Evolutionary conservation across 2,797 vertebrate species (phyloP), one percentile per base, ranked within the genome.

Genomic region (Ctenopoma kingsleyae): DNA sequence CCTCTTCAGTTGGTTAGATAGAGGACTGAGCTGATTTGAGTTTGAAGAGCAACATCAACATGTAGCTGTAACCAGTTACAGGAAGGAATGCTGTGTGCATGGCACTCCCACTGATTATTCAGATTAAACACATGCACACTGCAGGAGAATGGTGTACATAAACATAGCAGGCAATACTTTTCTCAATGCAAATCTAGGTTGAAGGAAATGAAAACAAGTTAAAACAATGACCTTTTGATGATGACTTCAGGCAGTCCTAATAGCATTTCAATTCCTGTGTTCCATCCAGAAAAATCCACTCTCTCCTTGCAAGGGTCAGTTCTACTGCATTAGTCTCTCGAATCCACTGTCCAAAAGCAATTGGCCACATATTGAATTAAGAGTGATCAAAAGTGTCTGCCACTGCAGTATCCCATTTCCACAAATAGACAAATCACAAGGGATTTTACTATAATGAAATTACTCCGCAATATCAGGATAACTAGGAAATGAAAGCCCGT

Each of bases 11-110:
- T 87, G 78, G 81, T 83, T 71, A 67, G 48, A 68, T 32, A 51
- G 65, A 67, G 27, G 25, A 54, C 51, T 7, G 32, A 72, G 23
- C 76, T 32, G 70, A 65, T 66, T 73, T 27, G 1, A 63, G 56
- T 80, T 85, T 50, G 68, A 89, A 90, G 44, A 83, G n/a, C n/a
- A n/a, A n/a, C n/a, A n/a, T 82, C 76, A 87, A 85, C 71, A 85
- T 71, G 46, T 54, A 62, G 19, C 35, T 23, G 8, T 6, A 56
- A 64, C 82, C 74, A 80, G 79, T 81, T 81, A 86, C 44, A 79
- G 47, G 46, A 59, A 88, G 65, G 82, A 84, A 79, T 85, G 82
- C 64, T 64, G 68, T 40, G 52, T 50, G 50, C 35, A 38, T 67
- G 71, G 56, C 79, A 85, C 71, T 84, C 83, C 82, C 78, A 68